Conservation (phyloP, 2,113 vertebrate species). For the Lipophrys pholis region DNA sequence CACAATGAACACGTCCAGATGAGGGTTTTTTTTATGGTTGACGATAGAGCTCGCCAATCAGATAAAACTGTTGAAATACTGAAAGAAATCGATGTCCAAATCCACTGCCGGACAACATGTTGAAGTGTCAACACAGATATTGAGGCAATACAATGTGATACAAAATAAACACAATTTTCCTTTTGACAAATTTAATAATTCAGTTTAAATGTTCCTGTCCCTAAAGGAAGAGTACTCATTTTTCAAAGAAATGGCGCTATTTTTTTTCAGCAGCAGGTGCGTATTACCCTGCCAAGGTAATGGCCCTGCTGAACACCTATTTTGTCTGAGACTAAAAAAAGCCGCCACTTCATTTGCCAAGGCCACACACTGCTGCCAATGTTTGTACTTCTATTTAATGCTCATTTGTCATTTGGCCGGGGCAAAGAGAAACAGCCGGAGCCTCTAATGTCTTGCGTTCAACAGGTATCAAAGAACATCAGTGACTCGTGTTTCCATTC, state of each 20-base stretch:
- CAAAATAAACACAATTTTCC: neutral
- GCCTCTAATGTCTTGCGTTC: constrained; percentile 4
- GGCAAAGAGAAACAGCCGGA: neutral
- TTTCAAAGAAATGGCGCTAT: neutral
- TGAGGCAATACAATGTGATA: neutral
- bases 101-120: neutral
- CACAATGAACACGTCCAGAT: no score
- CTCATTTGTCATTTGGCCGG: constrained; percentile 20
- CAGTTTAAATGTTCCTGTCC: neutral
- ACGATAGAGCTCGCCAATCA: no score
- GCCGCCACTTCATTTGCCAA: constrained; percentile 20
- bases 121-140: neutral
- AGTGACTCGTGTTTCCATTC: constrained; percentile 30
- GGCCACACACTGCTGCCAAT: constrained; percentile 17
- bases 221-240: neutral
- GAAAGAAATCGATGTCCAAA: no score
- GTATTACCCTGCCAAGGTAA: neutral
- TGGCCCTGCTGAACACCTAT: constrained; percentile 11
- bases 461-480: constrained; percentile 17
- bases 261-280: neutral
- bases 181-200: neutral
- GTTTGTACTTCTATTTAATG: constrained; percentile 2
- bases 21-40: no score
- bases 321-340: neutral
- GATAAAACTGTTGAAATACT: no score